Base-by-base conservation (phyloP, 2,888 invertebrate genomes). In the Silvanus unidentatus region DNA sequence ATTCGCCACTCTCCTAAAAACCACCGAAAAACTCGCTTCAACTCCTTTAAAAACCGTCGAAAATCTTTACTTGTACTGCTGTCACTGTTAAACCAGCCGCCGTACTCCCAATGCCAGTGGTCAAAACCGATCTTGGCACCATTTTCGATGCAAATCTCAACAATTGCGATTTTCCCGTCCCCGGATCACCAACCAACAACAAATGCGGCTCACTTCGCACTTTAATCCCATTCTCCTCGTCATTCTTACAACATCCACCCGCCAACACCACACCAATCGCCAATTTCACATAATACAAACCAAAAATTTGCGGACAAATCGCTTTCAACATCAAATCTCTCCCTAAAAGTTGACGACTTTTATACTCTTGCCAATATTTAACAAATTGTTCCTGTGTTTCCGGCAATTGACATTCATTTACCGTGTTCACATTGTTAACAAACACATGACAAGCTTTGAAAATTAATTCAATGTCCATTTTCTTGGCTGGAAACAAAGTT, bases 41-140 rank as follows among this genome's bases (percentile, higher is more conserved):
- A 28, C 8, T 28, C 10, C 8, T 9, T 28, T 28, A 10, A 9
- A 28, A 10, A 10, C 8, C 10, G 8, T 28, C 28, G 10, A 28
- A 28, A 28, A n/a, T n/a, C n/a, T 10, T 28, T 28, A 28, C 32
- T 12, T 32, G 32, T 3, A 32, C n/a, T 39, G 92, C 93, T 28
- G 90, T 81, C 47, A 90, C 93, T 5, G 94, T 94, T 11, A 94
- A 79, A 1, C 94, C 94, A 47, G 94, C 94, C 40, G 84, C 78
- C 0, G 92, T 89, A 28, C 87, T 86, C 1, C 92, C 92, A 16
- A 89, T 80, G 1, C 93, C 93, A 2, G 91, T 91, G 0, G 92
- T 91, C 54, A 88, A 75, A 6, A 93, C 87, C 0, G 91, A 85
- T 8, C 92, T 76, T 0, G 86, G 79, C 2, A 76, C 81, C 67